Base-by-base conservation (phyloP, 1,140 invertebrate genomes). In the Ridgeia piscesae region DNA sequence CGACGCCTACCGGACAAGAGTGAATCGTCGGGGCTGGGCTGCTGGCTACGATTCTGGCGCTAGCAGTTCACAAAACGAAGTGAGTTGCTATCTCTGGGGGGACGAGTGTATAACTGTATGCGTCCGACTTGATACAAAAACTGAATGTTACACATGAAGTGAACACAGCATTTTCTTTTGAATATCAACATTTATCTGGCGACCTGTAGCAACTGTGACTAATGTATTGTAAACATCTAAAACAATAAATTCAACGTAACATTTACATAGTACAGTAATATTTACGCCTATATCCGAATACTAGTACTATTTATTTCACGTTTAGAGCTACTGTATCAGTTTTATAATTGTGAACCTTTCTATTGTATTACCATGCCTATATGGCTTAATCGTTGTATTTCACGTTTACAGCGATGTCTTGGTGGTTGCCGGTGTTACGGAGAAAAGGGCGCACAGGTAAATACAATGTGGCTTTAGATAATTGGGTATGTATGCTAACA, bases 391-490 rank as follows among this genome's bases (percentile, higher is more conserved):
- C 58, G 58, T 77, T 31, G 27, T 21, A 14, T 14, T 77, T 77
- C 58, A 77, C 58, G 8, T 89, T 90, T 31, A 34, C n/a, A 90
- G 89, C 89, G 35, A 90, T 90, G 89, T 35, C 2, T 35, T 90
- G 89, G 89, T 35, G 89, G 89, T 1, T 90, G 89, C 35, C 89
- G 89, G 6, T 90, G 89, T 27, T 90, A 90, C 33, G 89, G 89
- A 35, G 89, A 90, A 35, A 90, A 90, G 89, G 89, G 89, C 17
- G 89, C 33, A 90, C 35, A 34, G 89, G 89, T 90, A 90, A 90
- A 35, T 33, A 35, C 33, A 89, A 89, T 89, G 88, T n/a, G 34
- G 8, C 88, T 4, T n/a, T 33, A 33, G 4, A 6, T 6, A 42
- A 42, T 6, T 42, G 42, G 4, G 42, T 4, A 11, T 11, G 4